Percentiles rank a stretch among this genome's conserved stretches.
Evolutionary conservation across 2,888 invertebrate genomes (phyloP).

Genomic region (Acronicta psi): DNA sequence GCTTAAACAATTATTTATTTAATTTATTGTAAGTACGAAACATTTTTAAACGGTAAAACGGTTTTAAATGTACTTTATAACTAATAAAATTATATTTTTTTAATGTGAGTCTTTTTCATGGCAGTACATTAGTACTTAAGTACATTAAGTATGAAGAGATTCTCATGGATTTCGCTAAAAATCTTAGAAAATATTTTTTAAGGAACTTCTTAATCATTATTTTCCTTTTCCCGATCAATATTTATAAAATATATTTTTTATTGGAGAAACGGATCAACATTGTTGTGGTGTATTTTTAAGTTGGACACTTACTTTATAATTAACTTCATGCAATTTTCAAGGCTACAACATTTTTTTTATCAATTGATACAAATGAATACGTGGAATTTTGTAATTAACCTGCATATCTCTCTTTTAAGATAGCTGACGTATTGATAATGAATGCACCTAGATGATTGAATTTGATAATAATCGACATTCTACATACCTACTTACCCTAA

Average conservation of each 20-base stretch:
- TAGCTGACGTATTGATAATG: neutral
- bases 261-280: too few relatives aligned
- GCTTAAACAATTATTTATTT: neutral
- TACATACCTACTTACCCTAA: neutral
- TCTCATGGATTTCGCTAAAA: too few relatives aligned
- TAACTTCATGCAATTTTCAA: neutral
- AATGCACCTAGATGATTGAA: neutral
- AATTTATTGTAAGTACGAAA: constrained; percentile 1
- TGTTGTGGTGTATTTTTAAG: too few relatives aligned
- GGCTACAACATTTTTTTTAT: neutral
- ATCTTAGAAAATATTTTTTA: too few relatives aligned
- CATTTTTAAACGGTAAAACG: too few relatives aligned
- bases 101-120: neutral
- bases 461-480: constrained; percentile 2
- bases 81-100: neutral
- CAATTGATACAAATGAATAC: neutral
- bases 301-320: neutral
- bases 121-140: too few relatives aligned
- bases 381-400: neutral
- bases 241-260: too few relatives aligned
- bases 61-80: neutral
- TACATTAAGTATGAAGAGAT: too few relatives aligned
- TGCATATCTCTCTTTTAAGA: neutral
- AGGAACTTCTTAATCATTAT: too few relatives aligned
- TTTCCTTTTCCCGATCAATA: too few relatives aligned